A percentile compares a stretch with the other conserved stretches of the same genome.
phyloP scores from a whole-genome alignment of 37 sponge, comb jelly and placozoan species.

The Aplysina aerophoba region DNA sequence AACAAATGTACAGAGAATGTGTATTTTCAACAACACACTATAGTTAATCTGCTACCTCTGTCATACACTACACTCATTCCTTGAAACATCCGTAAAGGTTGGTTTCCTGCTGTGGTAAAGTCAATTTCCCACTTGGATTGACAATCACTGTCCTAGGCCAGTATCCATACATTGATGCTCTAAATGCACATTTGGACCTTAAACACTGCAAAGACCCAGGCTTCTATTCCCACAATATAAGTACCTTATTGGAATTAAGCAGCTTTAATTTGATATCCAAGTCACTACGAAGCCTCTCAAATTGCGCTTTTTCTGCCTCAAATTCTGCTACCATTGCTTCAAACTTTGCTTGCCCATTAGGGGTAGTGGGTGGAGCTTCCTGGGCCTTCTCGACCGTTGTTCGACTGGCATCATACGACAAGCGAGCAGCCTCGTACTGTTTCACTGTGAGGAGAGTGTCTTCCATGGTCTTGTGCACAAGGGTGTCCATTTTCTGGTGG shows the following conservation, averaged over 20 bases:
- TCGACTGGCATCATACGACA: slow-evolving; percentile 87
- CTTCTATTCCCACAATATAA: not conserved
- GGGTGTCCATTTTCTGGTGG: slow-evolving; percentile 68
- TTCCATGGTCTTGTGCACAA: slow-evolving; percentile 88
- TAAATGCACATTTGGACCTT: too few relatives aligned
- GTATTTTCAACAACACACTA: too few relatives aligned
- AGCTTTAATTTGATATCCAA: slow-evolving; percentile 90
- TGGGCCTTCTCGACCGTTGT: slow-evolving; percentile 69
- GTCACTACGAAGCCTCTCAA: slow-evolving; percentile 84
- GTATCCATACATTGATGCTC: too few relatives aligned
- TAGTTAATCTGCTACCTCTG: too few relatives aligned
- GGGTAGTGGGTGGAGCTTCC: slow-evolving; percentile 21
- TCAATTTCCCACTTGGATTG: too few relatives aligned
- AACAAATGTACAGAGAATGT: too few relatives aligned
- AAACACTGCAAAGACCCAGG: too few relatives aligned
- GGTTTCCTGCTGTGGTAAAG: too few relatives aligned
- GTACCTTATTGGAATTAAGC: slow-evolving; percentile 91
- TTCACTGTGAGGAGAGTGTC: slow-evolving; percentile 88
- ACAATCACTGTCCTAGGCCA: too few relatives aligned
- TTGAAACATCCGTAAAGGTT: too few relatives aligned
- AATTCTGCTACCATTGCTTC: slow-evolving; percentile 63
- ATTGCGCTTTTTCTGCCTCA: slow-evolving; percentile 70
- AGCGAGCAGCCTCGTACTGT: slow-evolving; percentile 77
- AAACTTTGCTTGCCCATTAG: slow-evolving; percentile 48
- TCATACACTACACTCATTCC: too few relatives aligned